A percentile compares a stretch with the other conserved stretches of the same genome.
phyloP scores from a whole-genome alignment of 1,140 invertebrate genomes.

The Pseudomyrmex sp. region DNA sequence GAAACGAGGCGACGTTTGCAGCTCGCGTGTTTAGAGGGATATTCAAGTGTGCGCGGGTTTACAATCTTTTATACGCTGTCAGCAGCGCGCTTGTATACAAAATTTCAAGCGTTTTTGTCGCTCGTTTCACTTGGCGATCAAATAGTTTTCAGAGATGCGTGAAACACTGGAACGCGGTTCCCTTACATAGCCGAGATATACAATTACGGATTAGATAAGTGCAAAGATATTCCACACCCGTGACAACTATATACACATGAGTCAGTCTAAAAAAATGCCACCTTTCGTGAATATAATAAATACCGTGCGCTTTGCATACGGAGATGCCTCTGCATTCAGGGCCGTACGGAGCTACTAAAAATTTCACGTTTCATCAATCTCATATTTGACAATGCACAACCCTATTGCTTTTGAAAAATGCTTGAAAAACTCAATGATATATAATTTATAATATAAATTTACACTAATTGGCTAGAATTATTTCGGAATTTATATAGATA shows the following conservation, averaged over 20 bases:
- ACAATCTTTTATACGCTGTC: background rate
- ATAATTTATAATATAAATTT: too few relatives aligned
- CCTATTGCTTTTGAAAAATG: background rate
- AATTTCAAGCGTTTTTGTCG: slow-evolving; percentile 19
- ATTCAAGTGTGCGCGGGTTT: slow-evolving; percentile 36
- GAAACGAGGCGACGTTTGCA: slow-evolving; percentile 65
- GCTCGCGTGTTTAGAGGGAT: slow-evolving; percentile 42
- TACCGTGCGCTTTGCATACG: slow-evolving; percentile 71
- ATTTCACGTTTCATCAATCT: background rate
- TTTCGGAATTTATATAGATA: too few relatives aligned
- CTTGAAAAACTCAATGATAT: background rate
- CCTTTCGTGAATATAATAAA: slow-evolving; percentile 74
- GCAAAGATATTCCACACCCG: slow-evolving; percentile 73
- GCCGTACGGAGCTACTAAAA: slow-evolving; percentile 36
- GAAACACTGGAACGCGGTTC: background rate
- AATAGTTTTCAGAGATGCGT: slow-evolving; percentile 27
- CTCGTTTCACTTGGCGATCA: slow-evolving; percentile 17
- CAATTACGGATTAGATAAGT: slow-evolving; percentile 79
- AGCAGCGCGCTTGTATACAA: background rate
- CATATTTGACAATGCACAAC: background rate
- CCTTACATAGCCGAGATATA: slow-evolving; percentile 71
- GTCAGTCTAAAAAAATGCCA: slow-evolving; percentile 76
- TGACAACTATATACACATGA: slow-evolving; percentile 80
- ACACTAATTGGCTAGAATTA: too few relatives aligned
- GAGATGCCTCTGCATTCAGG: slow-evolving; percentile 51